Conservation (phyloP, 2,888 invertebrate species). For the Hyalella azteca region DNA sequence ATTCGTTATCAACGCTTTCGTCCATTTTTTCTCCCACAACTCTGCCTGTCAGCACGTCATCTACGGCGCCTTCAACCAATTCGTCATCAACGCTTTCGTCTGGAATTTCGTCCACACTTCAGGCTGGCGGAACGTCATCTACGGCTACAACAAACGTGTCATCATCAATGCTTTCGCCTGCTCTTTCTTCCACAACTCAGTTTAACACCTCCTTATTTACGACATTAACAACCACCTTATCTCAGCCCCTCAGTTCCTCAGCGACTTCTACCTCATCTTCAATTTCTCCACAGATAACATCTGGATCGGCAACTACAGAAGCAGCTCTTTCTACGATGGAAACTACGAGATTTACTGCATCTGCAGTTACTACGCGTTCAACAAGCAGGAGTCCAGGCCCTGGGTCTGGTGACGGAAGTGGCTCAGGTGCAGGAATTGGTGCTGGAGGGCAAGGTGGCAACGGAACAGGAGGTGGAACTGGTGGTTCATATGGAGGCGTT, state of each 20-base stretch:
- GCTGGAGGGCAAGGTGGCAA: background rate
- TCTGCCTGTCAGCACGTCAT: no score
- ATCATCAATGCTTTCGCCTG: no score
- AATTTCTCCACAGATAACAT: background rate
- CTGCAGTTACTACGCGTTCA: background rate
- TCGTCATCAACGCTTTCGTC: no score
- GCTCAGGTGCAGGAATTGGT: background rate
- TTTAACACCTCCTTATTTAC: background rate
- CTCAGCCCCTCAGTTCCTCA: no score
- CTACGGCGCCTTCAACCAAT: no score
- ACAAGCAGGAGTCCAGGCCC: background rate
- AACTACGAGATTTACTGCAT: background rate
- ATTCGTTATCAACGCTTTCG: no score
- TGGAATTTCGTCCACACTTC: no score
- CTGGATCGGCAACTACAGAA: background rate
- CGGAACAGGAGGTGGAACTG: slow-evolving; percentile 8
- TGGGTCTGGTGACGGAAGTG: background rate
- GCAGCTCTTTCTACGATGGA: background rate
- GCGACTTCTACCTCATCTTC: background rate
- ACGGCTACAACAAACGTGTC: no score
- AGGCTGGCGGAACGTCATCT: no score
- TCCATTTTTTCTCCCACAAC: no score
- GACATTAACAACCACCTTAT: background rate
- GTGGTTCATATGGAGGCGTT: slow-evolving; percentile 20
- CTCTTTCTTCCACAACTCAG: no score